Evolutionary conservation across 1,140 invertebrate genomes (phyloP), one percentile per base, ranked within the genome.

Genomic region (Saccostrea echinata): DNA sequence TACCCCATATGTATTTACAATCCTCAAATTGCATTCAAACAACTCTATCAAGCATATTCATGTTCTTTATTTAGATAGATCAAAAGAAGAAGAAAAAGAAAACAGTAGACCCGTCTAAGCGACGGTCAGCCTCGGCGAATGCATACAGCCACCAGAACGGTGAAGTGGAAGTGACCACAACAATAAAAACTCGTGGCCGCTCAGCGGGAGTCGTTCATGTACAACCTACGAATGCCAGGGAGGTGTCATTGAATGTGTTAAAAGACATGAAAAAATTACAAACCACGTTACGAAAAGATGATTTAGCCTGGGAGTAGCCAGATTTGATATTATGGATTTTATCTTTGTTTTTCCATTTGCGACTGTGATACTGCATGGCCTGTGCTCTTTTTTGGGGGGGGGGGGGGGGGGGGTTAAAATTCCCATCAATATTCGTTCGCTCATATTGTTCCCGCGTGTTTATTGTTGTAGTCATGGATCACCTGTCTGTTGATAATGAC

Each of bases 201-300:
- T 81, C 86, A 18, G 86, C 89, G 27, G 90, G 90, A 0, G 55
- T 88, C 12, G 85, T 92, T 53, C 89, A 91, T 11, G 86, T 91
- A 52, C 76, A 85, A 21, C 88, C 88, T 21, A 24, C 88, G 8
- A 89, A 89, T 89, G 88, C 85, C 18, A 83, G 85, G 13, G 84
- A 92, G 33, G 90, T 91, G 35, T 91, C 92, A n/a, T 88, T 94
- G 0, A 93, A 93, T 85, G 91, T 94, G 57, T 90, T 94, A n/a
- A 94, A 91, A 89, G 93, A 94, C 88, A 93, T 95, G 92, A 93
- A 92, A 89, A 94, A 93, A 90, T 91, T 95, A 87, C 94, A 95
- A 88, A 92, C 93, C 33, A 93, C 93, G 3, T 90, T 95, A 83
- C 89, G 94, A 81, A 92, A 91, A 89, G 94, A 95, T 89, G 94